Evolutionary conservation across 2,113 vertebrate genomes (phyloP).

Genomic region (Halcyon senegalensis): DNA sequence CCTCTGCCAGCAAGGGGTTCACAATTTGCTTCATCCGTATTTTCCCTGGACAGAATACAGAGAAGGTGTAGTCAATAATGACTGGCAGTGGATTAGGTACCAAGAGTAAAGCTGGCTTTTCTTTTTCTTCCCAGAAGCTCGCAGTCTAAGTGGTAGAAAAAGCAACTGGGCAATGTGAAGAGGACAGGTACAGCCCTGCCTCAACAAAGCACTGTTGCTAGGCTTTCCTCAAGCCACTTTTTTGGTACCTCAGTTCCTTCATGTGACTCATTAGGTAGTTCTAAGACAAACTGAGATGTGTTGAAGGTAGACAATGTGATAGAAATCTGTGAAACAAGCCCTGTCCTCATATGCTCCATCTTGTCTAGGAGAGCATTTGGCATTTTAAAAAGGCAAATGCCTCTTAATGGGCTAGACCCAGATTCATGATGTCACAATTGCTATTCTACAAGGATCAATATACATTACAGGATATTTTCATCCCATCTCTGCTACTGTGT

Average conservation of each 20-base stretch:
- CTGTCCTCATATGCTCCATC: background rate
- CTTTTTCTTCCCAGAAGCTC: background rate
- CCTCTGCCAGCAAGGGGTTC: background rate
- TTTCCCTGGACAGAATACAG: background rate
- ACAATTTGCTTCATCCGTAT: too few species aligned
- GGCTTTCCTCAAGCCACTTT: background rate
- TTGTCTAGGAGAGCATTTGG: background rate
- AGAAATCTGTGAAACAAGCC: background rate
- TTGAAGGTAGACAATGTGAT: background rate
- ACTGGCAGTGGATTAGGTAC: background rate
- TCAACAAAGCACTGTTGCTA: background rate
- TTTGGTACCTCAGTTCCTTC: background rate
- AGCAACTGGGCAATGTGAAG: background rate
- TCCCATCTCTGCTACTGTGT: background rate
- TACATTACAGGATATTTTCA: background rate
- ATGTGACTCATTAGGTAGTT: background rate
- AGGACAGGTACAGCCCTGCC: background rate
- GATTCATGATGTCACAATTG: background rate
- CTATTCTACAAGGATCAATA: background rate
- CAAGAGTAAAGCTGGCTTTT: background rate
- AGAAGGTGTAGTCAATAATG: background rate
- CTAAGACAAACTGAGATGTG: background rate
- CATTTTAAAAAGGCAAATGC: background rate
- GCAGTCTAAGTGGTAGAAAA: background rate
- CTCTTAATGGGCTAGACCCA: background rate